Base-by-base conservation (phyloP, 2,113 vertebrate genomes). In the Danio rerio region DNA sequence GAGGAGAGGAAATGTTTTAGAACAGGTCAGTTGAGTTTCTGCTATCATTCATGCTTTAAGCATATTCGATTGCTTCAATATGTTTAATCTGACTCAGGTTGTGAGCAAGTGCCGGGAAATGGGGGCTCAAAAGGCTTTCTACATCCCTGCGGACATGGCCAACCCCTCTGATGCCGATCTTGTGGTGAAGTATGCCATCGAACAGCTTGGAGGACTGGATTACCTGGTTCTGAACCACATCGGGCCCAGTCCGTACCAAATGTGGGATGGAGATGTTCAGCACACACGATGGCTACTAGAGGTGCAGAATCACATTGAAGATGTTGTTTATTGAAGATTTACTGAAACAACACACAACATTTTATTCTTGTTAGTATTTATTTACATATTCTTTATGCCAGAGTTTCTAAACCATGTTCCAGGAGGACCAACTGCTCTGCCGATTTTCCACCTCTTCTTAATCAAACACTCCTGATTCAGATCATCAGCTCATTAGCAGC, bases 221-320 rank as follows among this genome's bases (percentile, higher is more conserved):
- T 95, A 93, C 81, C 80, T 97, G 9, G 92, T 96, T 74, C 84
- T 97, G 78, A 97, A 96, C 85, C 96, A 97, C 87, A 91, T 97
- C 0, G 95, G 96, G 0, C 3, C 68, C 0, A 92, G 80, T 77
- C 92, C 84, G 9, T 94, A 95, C 81, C 80, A 85, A 81, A 90
- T 93, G 91, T 95, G 95, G 94, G 59, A 84, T 0, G 93, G 93
- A 61, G 94, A 96, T n/a, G 43, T 95, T 53, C 91, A 94, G 0
- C 93, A 95, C 2, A 89, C 86, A 0, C 84, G 66, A 75, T 94
- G 94, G 94, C 91, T 97, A 43, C 88, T 95, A 94, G 92, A 96
- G 95, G 96, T 97, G 90, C 75, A 21, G 20, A 15, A 58, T 15
- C 12, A 7, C 9, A 56, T 2, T 61, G 5, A 5, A 43, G 16